Conservation (phyloP, 2,797 vertebrate species). For the Acanthiza pusilla region DNA sequence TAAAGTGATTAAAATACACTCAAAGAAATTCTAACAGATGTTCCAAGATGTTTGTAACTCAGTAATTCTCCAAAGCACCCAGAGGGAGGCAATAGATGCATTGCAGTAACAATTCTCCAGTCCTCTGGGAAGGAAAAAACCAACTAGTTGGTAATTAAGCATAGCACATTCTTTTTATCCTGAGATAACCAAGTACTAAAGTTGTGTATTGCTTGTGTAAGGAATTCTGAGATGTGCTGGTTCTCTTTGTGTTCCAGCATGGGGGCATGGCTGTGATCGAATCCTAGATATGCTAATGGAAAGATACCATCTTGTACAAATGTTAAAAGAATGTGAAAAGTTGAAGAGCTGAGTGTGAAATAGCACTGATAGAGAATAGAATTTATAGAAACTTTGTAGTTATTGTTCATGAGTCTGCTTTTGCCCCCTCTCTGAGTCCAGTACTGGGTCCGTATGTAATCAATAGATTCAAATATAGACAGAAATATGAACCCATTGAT, state of each 20-base stretch:
- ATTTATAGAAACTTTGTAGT: not conserved
- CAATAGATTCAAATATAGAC: not conserved
- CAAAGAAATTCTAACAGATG: not conserved
- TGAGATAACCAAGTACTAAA: not conserved
- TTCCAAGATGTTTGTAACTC: not conserved
- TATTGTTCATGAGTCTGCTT: not conserved
- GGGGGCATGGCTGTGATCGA: not conserved
- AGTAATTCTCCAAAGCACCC: not conserved
- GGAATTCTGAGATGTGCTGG: not conserved
- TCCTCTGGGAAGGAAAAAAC: not conserved
- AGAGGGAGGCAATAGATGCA: slow-evolving; percentile 9
- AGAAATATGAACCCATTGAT: not conserved
- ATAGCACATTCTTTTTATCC: not conserved
- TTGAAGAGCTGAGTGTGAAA: not conserved
- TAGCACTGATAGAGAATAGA: not conserved
- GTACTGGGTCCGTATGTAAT: not conserved
- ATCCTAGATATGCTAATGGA: not conserved
- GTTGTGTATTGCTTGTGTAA: not conserved
- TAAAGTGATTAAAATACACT: not conserved
- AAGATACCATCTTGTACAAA: not conserved
- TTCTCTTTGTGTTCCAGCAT: not conserved
- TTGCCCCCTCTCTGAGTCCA: not conserved
- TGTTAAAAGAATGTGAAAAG: not conserved
- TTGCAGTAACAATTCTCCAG: not conserved
- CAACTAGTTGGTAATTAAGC: not conserved